Evolutionary conservation across 2,888 invertebrate genomes (phyloP), one percentile per base, ranked within the genome.

Genomic region (Leptopilina drosophilae): DNA sequence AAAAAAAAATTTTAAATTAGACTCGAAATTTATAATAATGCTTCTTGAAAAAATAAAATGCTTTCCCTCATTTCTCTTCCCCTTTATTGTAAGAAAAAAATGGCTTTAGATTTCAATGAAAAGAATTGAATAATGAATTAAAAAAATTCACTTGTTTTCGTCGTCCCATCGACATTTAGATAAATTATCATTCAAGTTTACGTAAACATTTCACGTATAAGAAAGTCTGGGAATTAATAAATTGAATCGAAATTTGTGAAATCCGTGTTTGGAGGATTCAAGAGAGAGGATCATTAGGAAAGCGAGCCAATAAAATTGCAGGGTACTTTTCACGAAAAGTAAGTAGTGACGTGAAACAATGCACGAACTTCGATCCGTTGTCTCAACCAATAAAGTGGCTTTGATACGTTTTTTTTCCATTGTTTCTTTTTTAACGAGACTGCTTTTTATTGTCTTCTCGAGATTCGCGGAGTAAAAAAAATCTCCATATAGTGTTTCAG

Each of bases 271-370:
- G 20, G 56, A 73, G 20, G 5, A 33, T 73, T 56, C 73, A n/a
- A 73, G 73, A 33, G 73, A 33, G 15, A 20, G 15, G 73, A 53
- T 73, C 73, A 73, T 73, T 73, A 73, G 73, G 56, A 59, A 33
- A 33, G 56, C 6, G 73, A 40, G 40, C 56, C 56, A 73, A 73
- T 73, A 73, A 73, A 73, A 56, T 56, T 73, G n/a, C 15, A 15
- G 33, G 53, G 73, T 56, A n/a, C 40, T 73, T 73, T 33, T 56
- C 12, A 73, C 6, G 56, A 33, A 59, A 20, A 73, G 73, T 33
- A 64, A 64, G 33, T n/a, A 59, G 56, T 73, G 73, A 73, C 33
- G n/a, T 14, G 40, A 73, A 73, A 73, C 40, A 73, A 73, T 73
- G 6, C 56, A 56, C 53, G 53, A 40, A 73, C 73, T 73, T 73